Base-by-base conservation (phyloP, 1,140 invertebrate species). In the Diabrotica undecimpunctata region DNA sequence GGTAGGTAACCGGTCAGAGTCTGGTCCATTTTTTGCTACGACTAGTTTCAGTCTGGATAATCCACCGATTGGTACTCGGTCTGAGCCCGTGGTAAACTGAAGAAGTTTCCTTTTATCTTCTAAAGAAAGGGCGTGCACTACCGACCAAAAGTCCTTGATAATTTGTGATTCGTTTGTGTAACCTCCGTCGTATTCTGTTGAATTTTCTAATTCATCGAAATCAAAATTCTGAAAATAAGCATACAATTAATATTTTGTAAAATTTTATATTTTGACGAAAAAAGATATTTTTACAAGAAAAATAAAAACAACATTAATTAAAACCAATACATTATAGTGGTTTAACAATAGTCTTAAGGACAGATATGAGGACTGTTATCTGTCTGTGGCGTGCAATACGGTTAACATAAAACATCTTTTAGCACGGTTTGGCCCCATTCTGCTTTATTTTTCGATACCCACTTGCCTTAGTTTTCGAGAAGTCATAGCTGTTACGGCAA, bases 51-150 rank as follows among this genome's bases (percentile, higher is more conserved):
- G 79, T 68, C 91, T 87, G 69, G 93, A 93, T 70, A 98, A 86
- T 0, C 97, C 97, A 11, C 93, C 88, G 5, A 98, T 92, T 0
- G 97, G 96, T 36, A 99, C 93, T 64, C 96, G 82, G 80, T 97
- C 95, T 61, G 93, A 95, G 46, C 97, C 97, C 46, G 93, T 95
- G 0, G 97, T 88, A 75, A 98, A 99, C 73, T 97, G 90, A 52
- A 97, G 83, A 64, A 97, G 87, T 75, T 95, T 94, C 59, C 94
- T 87, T 80, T 98, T 96, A 67, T 94, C 88, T 72, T 94, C 91
- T 2, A 88, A 70, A 0, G 87, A 81, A 54, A 98, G 81, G 14
- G 87, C 86, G 78, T 97, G 93, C n/a, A 97, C 96, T 36, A 97
- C 90, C 66, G 88, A 87, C 97, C 97, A 99, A 78, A 99, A 99